Conservation (phyloP, 2,797 vertebrate species). For the Cyclopterus lumpus region DNA sequence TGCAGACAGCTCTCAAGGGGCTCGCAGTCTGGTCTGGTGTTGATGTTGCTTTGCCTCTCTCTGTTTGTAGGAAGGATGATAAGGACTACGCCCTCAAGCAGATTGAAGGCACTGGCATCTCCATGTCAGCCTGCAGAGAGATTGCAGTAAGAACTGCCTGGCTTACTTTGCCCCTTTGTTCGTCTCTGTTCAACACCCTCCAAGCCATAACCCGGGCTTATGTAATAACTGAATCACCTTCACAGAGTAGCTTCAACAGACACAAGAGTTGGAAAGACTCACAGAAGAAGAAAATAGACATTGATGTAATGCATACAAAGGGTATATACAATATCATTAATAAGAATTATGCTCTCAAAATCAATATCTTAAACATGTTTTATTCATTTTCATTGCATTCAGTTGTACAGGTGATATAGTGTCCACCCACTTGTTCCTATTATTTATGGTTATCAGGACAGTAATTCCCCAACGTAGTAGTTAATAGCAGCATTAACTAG, state of each 20-base stretch:
- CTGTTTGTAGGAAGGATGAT: slow-evolving; percentile 95
- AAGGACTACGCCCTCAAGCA: slow-evolving; percentile 99
- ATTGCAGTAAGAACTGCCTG: slow-evolving; percentile 93
- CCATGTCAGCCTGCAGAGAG: slow-evolving; percentile 99
- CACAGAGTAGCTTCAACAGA: slow-evolving; percentile 17
- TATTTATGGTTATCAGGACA: background rate
- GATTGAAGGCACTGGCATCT: slow-evolving; percentile 99
- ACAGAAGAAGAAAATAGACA: background rate
- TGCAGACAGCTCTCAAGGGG: slow-evolving; percentile 60
- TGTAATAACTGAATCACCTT: slow-evolving; percentile 39
- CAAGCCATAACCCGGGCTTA: slow-evolving; percentile 25
- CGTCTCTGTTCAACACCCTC: slow-evolving; percentile 33
- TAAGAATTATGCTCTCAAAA: background rate
- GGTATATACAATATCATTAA: background rate
- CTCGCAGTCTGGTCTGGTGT: slow-evolving; percentile 60
- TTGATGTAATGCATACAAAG: background rate
- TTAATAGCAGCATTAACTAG: background rate
- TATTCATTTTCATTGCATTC: background rate
- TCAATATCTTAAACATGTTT: background rate
- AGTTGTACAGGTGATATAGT: background rate
- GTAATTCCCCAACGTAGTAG: background rate
- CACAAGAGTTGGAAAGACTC: background rate
- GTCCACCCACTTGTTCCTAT: background rate
- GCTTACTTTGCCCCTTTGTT: slow-evolving; percentile 36
- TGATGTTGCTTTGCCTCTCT: slow-evolving; percentile 72